Evolutionary conservation across 2,888 invertebrate species (phyloP), one percentile per base, ranked within the genome.

Genomic region (Desoria tigrina): DNA sequence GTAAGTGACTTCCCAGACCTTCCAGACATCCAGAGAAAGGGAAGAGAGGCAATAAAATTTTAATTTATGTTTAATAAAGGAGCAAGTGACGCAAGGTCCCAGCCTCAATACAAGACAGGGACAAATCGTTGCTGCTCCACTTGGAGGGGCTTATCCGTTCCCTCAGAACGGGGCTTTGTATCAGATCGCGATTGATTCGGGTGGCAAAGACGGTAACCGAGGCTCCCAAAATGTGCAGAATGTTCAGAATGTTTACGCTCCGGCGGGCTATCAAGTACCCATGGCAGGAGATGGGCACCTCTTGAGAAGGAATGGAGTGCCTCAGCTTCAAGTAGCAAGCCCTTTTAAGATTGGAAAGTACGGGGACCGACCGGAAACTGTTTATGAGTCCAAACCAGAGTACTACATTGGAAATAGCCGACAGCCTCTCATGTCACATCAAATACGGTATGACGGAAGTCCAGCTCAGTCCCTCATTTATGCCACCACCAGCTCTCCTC

Each of bases 331-430:
- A 50, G 53, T 53, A 49, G 14, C 63, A 14, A 60, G 32, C 42
- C 66, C 57, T 45, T 63, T 59, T 21, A 67, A 57, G 61, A 45
- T 42, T 14, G 51, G 1, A 61, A 67, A 45, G 39, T 68, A 26
- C 16, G 56, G 63, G 23, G 74, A 70, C 18, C 57, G 68, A 39
- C 63, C 72, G 18, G 68, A 68, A 26, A 54, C 70, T 21, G 64
- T 72, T 59, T 66, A 66, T 49, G 72, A 72, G 42, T 61, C 63
- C 6, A 57, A 66, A 45, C 65, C 73, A 2, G 74, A 67, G 16
- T 75, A 64, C 45, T 71, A 64, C 42, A 45, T 69, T 9, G 68
- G 72, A 55, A 39, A 66, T 21, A 74, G 68, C 45, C 66, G 73
- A 65, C 61, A 69, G 27, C 42, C 71, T 18, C 54, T 70, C 7